Base-by-base conservation (phyloP, 2,888 invertebrate species). In the Empis stercorea region DNA sequence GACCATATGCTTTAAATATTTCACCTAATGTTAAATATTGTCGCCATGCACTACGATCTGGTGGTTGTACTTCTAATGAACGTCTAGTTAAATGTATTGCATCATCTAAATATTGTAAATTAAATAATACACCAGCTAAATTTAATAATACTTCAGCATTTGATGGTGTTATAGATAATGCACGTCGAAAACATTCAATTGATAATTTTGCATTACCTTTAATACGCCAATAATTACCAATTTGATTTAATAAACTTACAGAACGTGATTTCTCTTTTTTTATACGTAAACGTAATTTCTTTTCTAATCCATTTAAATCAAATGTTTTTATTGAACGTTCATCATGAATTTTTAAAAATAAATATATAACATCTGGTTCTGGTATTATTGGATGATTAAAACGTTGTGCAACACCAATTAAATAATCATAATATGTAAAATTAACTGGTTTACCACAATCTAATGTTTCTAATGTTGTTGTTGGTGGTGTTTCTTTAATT, bases 21-120 rank as follows among this genome's bases (percentile, higher is more conserved):
- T 92, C 89, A 7, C 91, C 91, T 46, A 92, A 76, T 7, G 89
- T 89, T 65, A 89, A 87, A 71, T 91, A 88, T 68, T 91, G 91
- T 61, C 87, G 85, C 91, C 89, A 91, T 3, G 88, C 84, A 62
- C 84, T 86, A 61, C 86, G 83, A 61, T 87, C 87, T 0, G 85
- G 83, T 27, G 87, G 81, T 63, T 87, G 87, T 48, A 88, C 81
- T 60, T 87, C 87, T 37, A 92, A 73, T 13, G 89, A 89, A 45
- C 87, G 78, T 56, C 87, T 76, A 45, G 89, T 88, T 59, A 92
- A 74, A 62, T 85, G 87, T 56, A 89, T 87, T 38, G 91, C 91
- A 70, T 92, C 91, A 65, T 92, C 91, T 54, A 91, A 71, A 68
- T 89, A 91, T 64, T 89, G 87, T 49, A 89, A 76, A 54, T 87